phyloP scores from a whole-genome alignment of 2,113 vertebrate species.

The Bambusicola thoracicus region DNA sequence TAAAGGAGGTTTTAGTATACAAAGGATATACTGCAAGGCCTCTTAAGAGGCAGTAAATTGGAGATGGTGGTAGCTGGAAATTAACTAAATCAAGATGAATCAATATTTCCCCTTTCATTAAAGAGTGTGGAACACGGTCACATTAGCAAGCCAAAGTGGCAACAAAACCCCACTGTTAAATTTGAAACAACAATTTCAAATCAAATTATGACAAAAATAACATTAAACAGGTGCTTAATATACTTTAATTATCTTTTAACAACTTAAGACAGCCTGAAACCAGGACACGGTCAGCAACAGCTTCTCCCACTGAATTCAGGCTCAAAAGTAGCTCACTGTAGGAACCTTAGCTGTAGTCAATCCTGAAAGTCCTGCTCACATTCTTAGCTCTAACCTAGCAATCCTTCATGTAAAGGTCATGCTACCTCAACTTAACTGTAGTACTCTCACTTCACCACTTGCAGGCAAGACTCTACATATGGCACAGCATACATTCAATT shows the following conservation, averaged over 20 bases:
- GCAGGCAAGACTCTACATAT: neutral
- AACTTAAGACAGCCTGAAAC: neutral
- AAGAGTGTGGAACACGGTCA: neutral
- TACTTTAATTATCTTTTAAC: neutral
- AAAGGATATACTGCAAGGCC: neutral
- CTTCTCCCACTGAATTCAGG: neutral
- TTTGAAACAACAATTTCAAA: neutral
- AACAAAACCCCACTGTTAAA: neutral
- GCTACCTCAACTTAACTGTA: neutral
- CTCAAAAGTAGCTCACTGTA: neutral
- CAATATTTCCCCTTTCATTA: neutral
- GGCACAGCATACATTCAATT: neutral
- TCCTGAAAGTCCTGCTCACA: neutral
- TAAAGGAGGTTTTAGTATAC: neutral
- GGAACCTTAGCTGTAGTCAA: neutral
- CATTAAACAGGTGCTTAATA: neutral
- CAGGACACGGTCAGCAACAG: neutral
- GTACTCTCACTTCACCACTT: neutral
- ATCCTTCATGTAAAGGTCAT: neutral
- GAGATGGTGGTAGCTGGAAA: neutral
- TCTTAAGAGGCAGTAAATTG: neutral
- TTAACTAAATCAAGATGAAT: neutral
- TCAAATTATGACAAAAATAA: neutral
- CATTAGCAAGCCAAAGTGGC: neutral
- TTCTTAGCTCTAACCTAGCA: neutral